These are phyloP conservation scores for Stenopsyche tienmushanensis DNA, from an alignment of 1,140 invertebrate genomes.

Conservation along the genomic window DNA sequence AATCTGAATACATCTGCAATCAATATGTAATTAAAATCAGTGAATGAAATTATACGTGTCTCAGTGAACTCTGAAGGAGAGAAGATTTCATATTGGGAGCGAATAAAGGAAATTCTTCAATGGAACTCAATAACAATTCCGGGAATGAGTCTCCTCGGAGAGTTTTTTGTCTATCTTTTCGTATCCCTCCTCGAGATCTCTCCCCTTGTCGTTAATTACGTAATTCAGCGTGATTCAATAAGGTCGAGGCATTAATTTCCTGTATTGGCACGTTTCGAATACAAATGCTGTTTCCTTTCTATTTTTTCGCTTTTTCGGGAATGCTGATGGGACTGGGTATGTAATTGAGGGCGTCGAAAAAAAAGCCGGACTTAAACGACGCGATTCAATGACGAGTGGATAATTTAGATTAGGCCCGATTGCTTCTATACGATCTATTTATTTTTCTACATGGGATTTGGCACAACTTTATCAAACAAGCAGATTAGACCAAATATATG, in stretches of 20 bases:
- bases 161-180: background rate
- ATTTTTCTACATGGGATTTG: too few relatives aligned
- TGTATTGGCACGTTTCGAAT: slow-evolving; percentile 9
- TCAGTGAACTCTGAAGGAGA: too few relatives aligned
- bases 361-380: too few relatives aligned
- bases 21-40: too few relatives aligned
- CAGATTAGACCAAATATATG: too few relatives aligned
- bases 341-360: background rate
- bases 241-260: slow-evolving; percentile 8
- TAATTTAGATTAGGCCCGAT: too few relatives aligned
- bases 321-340: background rate
- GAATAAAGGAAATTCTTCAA: background rate
- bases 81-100: background rate
- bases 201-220: slow-evolving; percentile 12
- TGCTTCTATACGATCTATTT: too few relatives aligned
- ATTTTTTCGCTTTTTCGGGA: background rate
- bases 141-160: background rate
- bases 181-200: background rate
- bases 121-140: background rate
- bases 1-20: too few relatives aligned
- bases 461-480: too few relatives aligned
- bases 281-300: background rate
- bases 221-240: slow-evolving; percentile 14
- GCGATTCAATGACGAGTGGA: too few relatives aligned
- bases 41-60: too few relatives aligned